Base-by-base conservation (phyloP, 2,113 vertebrate species). In the Rhinolophus sinicus region DNA sequence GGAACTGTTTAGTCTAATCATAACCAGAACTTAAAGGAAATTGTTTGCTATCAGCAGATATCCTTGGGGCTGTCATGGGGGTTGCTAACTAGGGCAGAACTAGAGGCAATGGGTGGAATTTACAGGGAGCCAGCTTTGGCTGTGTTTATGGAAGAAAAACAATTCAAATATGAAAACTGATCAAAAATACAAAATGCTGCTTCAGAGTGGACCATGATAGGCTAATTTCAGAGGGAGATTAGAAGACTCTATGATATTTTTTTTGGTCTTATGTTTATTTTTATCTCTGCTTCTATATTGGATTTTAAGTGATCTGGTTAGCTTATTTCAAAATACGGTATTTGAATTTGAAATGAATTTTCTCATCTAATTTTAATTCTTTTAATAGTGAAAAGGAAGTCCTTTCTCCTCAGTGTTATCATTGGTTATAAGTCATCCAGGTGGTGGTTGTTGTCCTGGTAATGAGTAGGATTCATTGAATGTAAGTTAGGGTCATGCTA, bases 21-120 rank as follows among this genome's bases (percentile, higher is more conserved):
- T 83, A 94, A 91, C 30, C 91, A 73, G 77, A 88, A 67, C 87
- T 94, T 95, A 83, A 82, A 82, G 60, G 83, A 95, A 88, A 93
- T 93, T 91, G 35, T 69, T 95, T 88, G 21, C 88, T 87, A 0
- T 83, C 94, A 92, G 73, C 77, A 83, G 62, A 50, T 94, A 38
- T 94, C 78, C 83, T 78, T 47, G 40, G 90, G 72, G 77, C 88
- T 94, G 85, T 69, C 85, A 83, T n/a, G 83, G 58, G 52, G 73
- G 33, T 89, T 96, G 93, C 86, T 97, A 96, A 97, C 18, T 70
- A 81, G 96, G 93, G 89, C 78, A 92, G 78, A 97, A 94, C 89
- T 82, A 33, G 92, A 86, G 33, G 72, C 56, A 65, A 8, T 65
- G 67, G 90, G 67, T 93, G 70, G 77, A 73, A 54, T 88, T 91